phyloP scores from a whole-genome alignment of 2,113 vertebrate genomes.

The Cephalopterus ornatus region DNA sequence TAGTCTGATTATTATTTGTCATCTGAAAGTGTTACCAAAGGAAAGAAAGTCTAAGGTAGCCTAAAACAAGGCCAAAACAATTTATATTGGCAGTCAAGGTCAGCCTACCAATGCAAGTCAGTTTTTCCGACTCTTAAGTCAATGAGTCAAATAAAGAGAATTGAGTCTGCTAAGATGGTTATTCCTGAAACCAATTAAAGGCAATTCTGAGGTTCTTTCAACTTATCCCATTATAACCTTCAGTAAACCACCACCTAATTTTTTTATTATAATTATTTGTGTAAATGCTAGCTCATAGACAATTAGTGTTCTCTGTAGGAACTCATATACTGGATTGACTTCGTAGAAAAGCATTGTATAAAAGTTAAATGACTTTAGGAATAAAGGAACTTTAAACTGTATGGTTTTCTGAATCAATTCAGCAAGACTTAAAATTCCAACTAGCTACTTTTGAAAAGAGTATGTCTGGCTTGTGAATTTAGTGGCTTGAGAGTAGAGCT shows the following conservation, averaged over 20 bases:
- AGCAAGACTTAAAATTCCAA: background rate
- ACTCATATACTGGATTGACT: background rate
- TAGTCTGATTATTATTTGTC: background rate
- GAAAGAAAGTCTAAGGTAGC: background rate
- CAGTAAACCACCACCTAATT: constrained; percentile 50
- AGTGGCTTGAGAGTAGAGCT: background rate
- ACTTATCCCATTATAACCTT: constrained; percentile 28
- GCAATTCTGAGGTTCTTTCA: constrained; percentile 49
- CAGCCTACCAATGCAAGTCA: background rate
- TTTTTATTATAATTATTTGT: constrained; percentile 65
- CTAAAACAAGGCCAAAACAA: background rate
- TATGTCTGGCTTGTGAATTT: background rate
- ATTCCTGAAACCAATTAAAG: constrained; percentile 36
- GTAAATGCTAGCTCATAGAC: constrained; percentile 25
- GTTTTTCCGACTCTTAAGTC: background rate
- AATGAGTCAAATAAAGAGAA: background rate
- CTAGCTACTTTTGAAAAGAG: background rate
- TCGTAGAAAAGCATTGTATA: background rate
- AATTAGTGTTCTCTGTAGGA: constrained; percentile 22
- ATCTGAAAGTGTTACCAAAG: background rate
- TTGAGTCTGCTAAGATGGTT: background rate
- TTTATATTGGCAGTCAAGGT: background rate
- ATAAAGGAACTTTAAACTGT: background rate
- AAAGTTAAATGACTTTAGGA: background rate
- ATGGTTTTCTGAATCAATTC: constrained; percentile 12